These are phyloP conservation scores for Lagopus leucura DNA, from an alignment of 2,113 vertebrate genomes.

Conservation along the genomic window DNA sequence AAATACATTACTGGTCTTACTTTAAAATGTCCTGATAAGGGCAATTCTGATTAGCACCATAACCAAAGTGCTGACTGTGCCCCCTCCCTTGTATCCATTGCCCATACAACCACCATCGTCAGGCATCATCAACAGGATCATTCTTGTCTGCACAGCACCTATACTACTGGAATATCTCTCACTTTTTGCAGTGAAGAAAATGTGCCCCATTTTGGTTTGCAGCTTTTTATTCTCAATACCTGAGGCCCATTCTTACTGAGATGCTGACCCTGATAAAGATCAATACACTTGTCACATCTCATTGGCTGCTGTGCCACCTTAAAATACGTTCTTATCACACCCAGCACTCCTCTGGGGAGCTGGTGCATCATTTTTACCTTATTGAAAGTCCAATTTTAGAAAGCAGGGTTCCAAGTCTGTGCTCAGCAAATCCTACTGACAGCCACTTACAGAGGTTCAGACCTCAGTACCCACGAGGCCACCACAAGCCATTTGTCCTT, in stretches of 20 bases:
- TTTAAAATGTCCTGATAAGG: neutral
- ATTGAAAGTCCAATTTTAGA: accelerated
- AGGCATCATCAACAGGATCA: neutral
- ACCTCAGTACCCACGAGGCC: neutral
- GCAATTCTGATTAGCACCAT: neutral
- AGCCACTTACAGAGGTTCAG: neutral
- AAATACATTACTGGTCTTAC: neutral
- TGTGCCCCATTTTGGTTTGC: neutral
- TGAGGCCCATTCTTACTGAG: neutral
- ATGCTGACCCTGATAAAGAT: neutral
- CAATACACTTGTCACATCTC: neutral
- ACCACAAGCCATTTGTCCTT: neutral
- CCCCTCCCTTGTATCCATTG: neutral
- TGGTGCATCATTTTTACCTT: neutral
- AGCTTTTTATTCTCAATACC: neutral
- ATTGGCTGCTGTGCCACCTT: neutral
- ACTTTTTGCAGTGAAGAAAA: neutral
- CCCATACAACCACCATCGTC: neutral
- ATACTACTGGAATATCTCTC: neutral
- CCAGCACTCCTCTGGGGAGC: neutral
- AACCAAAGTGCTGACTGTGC: neutral
- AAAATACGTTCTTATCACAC: neutral
- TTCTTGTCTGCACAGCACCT: neutral
- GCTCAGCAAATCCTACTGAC: neutral
- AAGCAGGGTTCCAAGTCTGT: neutral